Percentiles rank a stretch among this genome's conserved stretches.
These are phyloP conservation scores for Platorchestia sp. DNA, from an alignment of 1,140 invertebrate species.

Conservation along the genomic window DNA sequence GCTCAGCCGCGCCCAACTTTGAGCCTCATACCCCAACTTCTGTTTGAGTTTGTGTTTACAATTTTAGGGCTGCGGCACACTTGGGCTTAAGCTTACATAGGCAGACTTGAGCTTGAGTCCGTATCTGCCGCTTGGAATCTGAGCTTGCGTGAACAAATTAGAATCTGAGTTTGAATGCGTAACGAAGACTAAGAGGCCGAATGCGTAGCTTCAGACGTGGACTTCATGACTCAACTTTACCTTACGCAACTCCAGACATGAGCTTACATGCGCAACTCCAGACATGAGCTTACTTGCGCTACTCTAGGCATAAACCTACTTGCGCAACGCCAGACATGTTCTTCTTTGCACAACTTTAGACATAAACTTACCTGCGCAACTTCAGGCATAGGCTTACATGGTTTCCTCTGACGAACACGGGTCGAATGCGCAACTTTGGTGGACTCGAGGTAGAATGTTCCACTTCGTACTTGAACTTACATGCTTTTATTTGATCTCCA, in stretches of 20 bases:
- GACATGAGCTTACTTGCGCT: neutral
- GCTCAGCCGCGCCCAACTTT: neutral
- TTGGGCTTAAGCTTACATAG: too few relatives aligned
- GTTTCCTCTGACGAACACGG: too few relatives aligned
- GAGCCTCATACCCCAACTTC: neutral
- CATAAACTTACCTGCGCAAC: neutral
- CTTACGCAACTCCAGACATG: neutral
- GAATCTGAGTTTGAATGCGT: neutral
- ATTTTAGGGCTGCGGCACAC: neutral
- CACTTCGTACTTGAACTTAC: too few relatives aligned
- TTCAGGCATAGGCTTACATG: neutral
- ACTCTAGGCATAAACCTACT: neutral
- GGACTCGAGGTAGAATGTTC: too few relatives aligned
- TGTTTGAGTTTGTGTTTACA: neutral
- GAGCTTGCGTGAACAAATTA: neutral
- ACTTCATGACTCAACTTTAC: too few relatives aligned
- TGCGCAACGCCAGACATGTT: neutral
- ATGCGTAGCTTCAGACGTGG: neutral
- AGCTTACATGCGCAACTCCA: neutral
- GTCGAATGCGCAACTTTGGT: too few relatives aligned
- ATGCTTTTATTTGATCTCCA: neutral
- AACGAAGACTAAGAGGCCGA: too few relatives aligned
- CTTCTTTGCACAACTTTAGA: neutral
- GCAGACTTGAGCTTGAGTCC: neutral
- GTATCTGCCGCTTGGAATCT: neutral